A percentile compares a stretch with the other conserved stretches of the same genome.
phyloP scores from a whole-genome alignment of 2,888 invertebrate genomes.

The Phlogophora meticulosa region DNA sequence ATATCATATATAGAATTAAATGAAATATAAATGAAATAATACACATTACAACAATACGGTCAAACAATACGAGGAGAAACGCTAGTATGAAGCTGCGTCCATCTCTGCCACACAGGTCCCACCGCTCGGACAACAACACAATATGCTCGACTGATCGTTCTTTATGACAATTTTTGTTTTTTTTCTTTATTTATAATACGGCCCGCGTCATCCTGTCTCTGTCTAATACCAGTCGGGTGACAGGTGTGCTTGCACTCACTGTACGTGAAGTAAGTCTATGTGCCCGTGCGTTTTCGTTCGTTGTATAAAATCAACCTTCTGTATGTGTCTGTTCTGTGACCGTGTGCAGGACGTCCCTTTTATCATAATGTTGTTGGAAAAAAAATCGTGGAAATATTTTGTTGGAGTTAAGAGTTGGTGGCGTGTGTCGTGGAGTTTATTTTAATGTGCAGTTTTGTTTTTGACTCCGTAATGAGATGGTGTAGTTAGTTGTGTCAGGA shows the following conservation, averaged over 20 bases:
- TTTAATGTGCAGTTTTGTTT: conserved; percentile 62
- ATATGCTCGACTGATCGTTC: no score
- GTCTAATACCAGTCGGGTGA: no score
- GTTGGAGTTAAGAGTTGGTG: conserved; percentile 58
- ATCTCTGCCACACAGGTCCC: no score
- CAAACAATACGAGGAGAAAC: no score
- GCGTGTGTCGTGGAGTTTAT: conserved; percentile 56
- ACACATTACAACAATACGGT: no score
- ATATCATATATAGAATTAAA: no score
- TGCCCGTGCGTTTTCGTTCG: not conserved
- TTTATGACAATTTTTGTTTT: no score
- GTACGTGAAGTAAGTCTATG: not conserved
- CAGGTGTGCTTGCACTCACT: not conserved
- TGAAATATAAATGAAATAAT: no score
- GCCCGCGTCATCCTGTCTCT: no score
- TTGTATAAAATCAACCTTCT: conserved; percentile 1
- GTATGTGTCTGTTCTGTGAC: not conserved
- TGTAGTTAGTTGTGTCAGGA: conserved; percentile 31
- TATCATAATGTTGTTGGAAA: conserved; percentile 63
- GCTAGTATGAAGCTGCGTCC: no score
- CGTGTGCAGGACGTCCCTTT: conserved; percentile 54
- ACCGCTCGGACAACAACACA: no score
- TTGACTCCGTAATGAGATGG: conserved; percentile 60
- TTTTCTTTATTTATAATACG: no score
- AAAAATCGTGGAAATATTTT: conserved; percentile 61